A percentile compares a stretch with the other conserved stretches of the same genome.
Conservation (phyloP, 1,140 invertebrate genomes). For the Tetramorium parvispinum region DNA sequence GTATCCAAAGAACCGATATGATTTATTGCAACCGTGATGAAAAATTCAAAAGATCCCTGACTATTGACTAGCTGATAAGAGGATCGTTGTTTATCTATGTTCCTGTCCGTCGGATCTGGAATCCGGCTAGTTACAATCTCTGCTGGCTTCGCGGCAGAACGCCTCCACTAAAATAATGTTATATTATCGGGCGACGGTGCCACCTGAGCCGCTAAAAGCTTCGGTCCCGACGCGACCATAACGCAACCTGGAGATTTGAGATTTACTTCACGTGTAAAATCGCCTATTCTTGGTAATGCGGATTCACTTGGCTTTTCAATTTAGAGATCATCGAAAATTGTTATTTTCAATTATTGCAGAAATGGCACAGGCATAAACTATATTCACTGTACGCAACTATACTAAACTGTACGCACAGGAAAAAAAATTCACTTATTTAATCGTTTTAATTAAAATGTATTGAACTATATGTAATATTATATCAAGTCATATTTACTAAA, state of each 20-base stretch:
- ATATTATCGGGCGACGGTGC: constrained; percentile 75
- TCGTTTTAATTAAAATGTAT: background rate
- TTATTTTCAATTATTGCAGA: background rate
- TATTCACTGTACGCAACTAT: too few species aligned
- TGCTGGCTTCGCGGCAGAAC: constrained; percentile 75
- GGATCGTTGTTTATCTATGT: constrained; percentile 65
- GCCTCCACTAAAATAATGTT: constrained; percentile 82
- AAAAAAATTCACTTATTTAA: background rate
- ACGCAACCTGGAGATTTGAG: constrained; percentile 78
- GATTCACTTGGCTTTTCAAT: constrained; percentile 4
- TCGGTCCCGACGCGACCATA: constrained; percentile 73
- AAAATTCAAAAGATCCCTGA: constrained; percentile 60
- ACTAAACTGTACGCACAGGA: background rate
- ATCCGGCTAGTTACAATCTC: constrained; percentile 78
- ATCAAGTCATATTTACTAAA: background rate
- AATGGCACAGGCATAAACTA: background rate
- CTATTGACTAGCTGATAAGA: constrained; percentile 44
- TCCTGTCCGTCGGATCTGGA: constrained; percentile 48
- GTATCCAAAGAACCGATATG: constrained; percentile 27
- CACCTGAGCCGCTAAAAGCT: constrained; percentile 85
- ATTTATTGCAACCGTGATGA: constrained; percentile 58
- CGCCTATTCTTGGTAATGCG: constrained; percentile 7
- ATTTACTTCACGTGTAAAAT: constrained; percentile 69
- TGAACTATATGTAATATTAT: background rate
- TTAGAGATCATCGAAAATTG: background rate